Conservation (phyloP, 2,797 vertebrate genomes). For the Semotilus atromaculatus region DNA sequence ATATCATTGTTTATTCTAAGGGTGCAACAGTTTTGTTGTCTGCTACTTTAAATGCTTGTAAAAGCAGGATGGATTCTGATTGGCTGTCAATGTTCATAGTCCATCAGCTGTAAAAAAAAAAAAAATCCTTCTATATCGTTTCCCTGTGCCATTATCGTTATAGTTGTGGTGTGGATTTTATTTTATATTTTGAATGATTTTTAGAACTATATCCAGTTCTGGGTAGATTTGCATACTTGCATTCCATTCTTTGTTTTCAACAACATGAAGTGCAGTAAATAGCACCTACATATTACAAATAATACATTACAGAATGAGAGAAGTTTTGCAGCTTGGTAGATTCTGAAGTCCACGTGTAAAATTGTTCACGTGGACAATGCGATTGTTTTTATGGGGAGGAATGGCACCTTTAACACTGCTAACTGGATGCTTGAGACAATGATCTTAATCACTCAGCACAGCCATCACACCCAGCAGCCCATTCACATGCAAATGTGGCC, state of each 20-base stretch:
- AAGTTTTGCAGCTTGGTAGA: constrained; percentile 2
- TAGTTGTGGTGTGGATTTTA: too few species aligned
- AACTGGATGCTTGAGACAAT: constrained; percentile 57
- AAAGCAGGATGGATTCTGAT: not conserved
- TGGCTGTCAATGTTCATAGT: too few species aligned
- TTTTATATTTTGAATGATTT: too few species aligned
- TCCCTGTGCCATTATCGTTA: too few species aligned
- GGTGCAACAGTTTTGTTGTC: not conserved
- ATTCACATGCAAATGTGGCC: constrained; percentile 55
- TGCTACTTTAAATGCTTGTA: not conserved
- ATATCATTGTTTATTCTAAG: not conserved
- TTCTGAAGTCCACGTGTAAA: not conserved
- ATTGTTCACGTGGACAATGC: not conserved
- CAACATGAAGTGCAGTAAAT: not conserved
- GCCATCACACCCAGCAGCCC: constrained; percentile 49
- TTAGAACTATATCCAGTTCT: too few species aligned
- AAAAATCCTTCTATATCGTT: too few species aligned
- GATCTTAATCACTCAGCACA: constrained; percentile 54
- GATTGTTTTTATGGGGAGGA: constrained; percentile 12
- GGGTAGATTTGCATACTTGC: too few species aligned
- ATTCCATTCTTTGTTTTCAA: not conserved
- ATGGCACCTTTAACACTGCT: constrained; percentile 38
- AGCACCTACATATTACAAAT: not conserved
- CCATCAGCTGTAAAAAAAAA: too few species aligned
- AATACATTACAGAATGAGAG: not conserved